phyloP scores from a whole-genome alignment of 2,797 vertebrate species.

The Enteromius trimaculatus region DNA sequence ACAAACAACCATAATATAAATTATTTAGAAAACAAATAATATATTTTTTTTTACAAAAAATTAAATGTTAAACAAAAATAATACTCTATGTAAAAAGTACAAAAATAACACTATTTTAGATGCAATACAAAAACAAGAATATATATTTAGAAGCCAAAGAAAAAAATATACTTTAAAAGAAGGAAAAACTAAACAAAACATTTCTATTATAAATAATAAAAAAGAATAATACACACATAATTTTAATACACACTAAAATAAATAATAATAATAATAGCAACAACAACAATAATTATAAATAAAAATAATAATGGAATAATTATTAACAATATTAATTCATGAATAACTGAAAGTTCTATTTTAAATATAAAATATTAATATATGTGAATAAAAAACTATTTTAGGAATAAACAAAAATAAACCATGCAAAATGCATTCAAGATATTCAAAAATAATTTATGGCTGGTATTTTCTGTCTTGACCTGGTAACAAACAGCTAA shows the following conservation, averaged over 20 bases:
- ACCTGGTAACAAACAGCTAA: neutral
- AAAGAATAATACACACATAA: too few relatives aligned
- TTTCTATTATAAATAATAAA: too few relatives aligned
- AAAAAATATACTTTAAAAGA: neutral
- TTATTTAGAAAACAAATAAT: neutral
- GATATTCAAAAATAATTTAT: neutral
- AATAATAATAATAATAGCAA: neutral
- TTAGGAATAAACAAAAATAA: neutral
- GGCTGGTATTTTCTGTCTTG: neutral
- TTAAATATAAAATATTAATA: too few relatives aligned
- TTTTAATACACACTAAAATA: neutral
- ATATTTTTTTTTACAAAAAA: neutral
- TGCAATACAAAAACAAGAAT: neutral
- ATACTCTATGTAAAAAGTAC: neutral
- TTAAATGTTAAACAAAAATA: neutral
- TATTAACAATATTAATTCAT: too few relatives aligned
- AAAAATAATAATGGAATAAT: too few relatives aligned
- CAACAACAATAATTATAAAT: too few relatives aligned
- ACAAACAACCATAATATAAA: neutral
- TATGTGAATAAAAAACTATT: neutral
- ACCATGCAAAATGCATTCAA: neutral
- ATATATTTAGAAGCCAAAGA: neutral
- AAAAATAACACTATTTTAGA: neutral
- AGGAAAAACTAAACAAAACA: neutral
- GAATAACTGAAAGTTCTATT: too few relatives aligned